Evolutionary conservation across 1,140 invertebrate genomes (phyloP).

Genomic region (Mizuhopecten yessoensis): DNA sequence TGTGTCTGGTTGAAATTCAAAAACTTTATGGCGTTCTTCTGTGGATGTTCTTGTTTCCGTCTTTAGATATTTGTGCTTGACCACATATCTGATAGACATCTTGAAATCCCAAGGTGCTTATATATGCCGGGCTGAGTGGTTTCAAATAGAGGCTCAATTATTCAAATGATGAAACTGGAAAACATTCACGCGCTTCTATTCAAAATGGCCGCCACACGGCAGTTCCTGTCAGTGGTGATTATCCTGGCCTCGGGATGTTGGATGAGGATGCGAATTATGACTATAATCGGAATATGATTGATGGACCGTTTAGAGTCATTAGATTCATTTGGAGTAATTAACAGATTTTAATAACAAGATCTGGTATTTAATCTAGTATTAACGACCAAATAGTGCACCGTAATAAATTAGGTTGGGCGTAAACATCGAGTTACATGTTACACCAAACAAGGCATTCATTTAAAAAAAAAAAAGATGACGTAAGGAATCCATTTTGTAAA

Average conservation of each 20-base stretch:
- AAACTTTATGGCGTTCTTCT: not conserved
- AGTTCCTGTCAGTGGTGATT: not conserved
- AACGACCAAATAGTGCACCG: not conserved
- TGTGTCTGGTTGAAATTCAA: not conserved
- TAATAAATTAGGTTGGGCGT: not conserved
- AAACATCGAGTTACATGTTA: constrained; percentile 7
- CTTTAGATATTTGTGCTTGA: not conserved
- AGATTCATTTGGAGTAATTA: not conserved
- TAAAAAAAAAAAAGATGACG: not conserved
- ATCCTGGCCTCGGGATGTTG: not conserved
- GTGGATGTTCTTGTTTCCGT: not conserved
- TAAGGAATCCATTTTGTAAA: not conserved
- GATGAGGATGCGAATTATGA: not conserved
- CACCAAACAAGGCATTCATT: not conserved
- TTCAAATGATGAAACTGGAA: not conserved
- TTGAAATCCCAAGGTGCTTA: not conserved
- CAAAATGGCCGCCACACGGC: not conserved
- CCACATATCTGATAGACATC: not conserved
- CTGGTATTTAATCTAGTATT: not conserved
- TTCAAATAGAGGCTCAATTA: not conserved
- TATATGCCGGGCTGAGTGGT: not conserved
- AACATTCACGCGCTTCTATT: not conserved
- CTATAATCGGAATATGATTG: not conserved
- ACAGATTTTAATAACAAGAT: not conserved
- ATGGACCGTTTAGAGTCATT: not conserved